phyloP scores from a whole-genome alignment of 2,888 invertebrate species.

The Tryphoninae sp. region DNA sequence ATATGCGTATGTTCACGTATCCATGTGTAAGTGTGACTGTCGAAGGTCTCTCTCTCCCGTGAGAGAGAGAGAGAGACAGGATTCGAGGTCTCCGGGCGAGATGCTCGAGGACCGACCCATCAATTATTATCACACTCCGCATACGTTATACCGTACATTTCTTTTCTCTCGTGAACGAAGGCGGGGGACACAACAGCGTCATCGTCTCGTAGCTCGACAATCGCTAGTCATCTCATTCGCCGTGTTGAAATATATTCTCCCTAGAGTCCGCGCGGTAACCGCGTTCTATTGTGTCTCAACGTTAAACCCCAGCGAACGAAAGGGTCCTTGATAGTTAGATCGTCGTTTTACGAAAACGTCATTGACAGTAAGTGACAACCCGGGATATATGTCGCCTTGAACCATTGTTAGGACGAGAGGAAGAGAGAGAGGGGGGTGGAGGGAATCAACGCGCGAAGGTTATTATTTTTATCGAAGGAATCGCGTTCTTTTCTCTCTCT shows the following conservation, averaged over 20 bases:
- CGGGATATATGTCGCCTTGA: conserved; percentile 47
- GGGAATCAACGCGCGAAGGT: conserved; percentile 27
- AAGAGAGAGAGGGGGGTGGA: neutral
- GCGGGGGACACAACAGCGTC: conserved; percentile 26
- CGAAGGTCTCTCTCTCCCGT: conserved; percentile 44
- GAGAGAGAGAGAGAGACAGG: conserved; percentile 7
- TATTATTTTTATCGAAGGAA: conserved; percentile 13
- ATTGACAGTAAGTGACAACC: conserved; percentile 50
- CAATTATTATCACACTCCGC: conserved; percentile 59
- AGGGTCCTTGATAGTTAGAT: conserved; percentile 41
- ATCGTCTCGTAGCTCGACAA: conserved; percentile 48
- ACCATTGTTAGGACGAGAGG: conserved; percentile 2
- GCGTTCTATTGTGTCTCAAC: neutral
- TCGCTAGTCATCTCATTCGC: conserved; percentile 59
- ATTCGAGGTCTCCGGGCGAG: conserved; percentile 21
- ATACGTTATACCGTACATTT: conserved; percentile 33
- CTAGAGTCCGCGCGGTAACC: conserved; percentile 40
- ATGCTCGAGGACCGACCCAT: conserved; percentile 58
- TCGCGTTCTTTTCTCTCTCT: conserved; percentile 16
- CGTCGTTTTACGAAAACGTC: conserved; percentile 45
- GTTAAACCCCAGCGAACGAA: conserved; percentile 5
- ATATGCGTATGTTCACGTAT: neutral
- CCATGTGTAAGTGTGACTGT: conserved; percentile 10
- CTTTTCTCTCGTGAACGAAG: conserved; percentile 42
- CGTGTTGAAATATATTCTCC: conserved; percentile 57